phyloP scores from a whole-genome alignment of 2,113 vertebrate species.

The Passer domesticus region DNA sequence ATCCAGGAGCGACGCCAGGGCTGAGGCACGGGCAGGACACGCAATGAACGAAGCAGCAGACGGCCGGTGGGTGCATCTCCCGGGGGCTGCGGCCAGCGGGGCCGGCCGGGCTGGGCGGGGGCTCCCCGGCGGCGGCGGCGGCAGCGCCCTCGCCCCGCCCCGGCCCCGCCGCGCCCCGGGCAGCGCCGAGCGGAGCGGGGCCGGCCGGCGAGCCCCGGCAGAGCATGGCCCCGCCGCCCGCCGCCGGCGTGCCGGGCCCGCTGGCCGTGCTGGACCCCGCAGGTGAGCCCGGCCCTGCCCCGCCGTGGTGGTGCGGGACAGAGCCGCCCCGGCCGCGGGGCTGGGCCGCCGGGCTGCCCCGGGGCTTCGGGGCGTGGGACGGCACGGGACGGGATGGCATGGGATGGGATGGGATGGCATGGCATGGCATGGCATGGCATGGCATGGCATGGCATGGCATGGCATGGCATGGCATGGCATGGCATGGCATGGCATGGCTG shows the following conservation, averaged over 20 bases:
- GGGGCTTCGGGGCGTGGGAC: background rate
- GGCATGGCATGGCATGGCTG: no score
- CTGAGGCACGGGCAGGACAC: background rate
- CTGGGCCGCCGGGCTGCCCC: background rate
- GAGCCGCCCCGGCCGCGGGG: no score
- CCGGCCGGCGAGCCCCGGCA: background rate
- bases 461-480: no score
- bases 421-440: no score
- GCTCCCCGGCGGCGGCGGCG: background rate
- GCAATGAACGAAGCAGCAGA: rapidly evolving
- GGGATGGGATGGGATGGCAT: no score
- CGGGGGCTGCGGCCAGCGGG: background rate
- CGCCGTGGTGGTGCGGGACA: no score
- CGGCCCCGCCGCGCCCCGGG: no score
- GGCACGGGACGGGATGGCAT: no score
- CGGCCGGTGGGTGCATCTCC: rapidly evolving
- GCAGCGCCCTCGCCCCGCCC: background rate
- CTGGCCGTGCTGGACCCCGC: constrained; percentile 57
- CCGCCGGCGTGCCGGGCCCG: background rate
- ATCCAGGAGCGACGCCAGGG: background rate
- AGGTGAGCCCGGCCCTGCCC: constrained; percentile 47
- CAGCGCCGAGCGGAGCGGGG: background rate
- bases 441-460: no score
- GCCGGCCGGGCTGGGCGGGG: rapidly evolving
- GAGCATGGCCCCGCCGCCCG: background rate